Percentiles rank a stretch among this genome's conserved stretches.
Conservation (phyloP, 2,888 invertebrate species). For the Drosophila histrio region DNA sequence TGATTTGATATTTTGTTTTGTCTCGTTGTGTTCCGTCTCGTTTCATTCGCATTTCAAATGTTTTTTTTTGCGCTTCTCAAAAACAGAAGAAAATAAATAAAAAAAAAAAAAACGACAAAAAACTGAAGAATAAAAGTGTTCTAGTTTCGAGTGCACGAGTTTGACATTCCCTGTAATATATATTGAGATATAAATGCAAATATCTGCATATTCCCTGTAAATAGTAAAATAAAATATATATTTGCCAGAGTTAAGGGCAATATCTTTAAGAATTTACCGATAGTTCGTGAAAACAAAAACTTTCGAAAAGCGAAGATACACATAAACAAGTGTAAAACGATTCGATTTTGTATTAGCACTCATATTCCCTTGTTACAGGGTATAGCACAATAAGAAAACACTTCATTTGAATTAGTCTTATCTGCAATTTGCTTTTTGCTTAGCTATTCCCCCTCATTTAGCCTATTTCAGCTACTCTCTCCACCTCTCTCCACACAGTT, state of each 20-base stretch:
- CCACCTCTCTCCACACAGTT: neutral
- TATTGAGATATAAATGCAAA: neutral
- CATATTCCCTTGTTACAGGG: neutral
- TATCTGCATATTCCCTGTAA: no score
- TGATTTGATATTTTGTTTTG: slow-evolving; percentile 54
- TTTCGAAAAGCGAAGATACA: no score
- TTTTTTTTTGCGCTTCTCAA: slow-evolving; percentile 36
- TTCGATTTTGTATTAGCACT: neutral
- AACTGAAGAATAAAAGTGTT: neutral
- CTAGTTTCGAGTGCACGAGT: neutral
- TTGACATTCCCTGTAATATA: neutral
- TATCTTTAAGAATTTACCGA: no score
- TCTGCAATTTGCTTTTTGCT: slow-evolving; percentile 27
- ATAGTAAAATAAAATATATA: no score
- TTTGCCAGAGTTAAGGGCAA: no score
- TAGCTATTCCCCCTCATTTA: neutral
- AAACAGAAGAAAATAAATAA: slow-evolving; percentile 11
- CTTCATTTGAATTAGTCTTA: slow-evolving; percentile 37
- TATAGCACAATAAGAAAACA: slow-evolving; percentile 16
- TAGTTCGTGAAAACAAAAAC: no score
- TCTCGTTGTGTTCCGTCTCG: slow-evolving; percentile 5
- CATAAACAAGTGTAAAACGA: no score
- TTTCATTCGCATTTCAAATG: slow-evolving; percentile 20
- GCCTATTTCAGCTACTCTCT: slow-evolving; percentile 2
- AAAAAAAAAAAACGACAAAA: neutral